Conservation (phyloP, 2,797 vertebrate genomes). For the Notolabrus celidotus region DNA sequence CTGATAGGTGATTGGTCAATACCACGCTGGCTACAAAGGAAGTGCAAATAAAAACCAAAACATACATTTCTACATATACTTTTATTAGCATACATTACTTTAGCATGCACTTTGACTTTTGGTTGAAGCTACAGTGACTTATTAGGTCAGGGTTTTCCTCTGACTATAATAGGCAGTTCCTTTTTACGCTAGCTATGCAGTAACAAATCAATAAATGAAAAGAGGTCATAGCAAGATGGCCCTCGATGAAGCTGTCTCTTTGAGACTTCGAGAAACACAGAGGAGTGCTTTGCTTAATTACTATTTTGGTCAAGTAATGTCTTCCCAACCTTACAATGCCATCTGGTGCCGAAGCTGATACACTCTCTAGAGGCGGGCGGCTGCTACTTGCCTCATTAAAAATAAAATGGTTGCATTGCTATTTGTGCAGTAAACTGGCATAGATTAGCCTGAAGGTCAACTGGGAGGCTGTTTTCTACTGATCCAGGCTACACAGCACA, state of each 20-base stretch:
- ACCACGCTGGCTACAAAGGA: too few relatives aligned
- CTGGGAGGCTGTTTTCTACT: slow-evolving; percentile 37
- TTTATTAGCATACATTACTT: too few relatives aligned
- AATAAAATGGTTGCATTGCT: slow-evolving; percentile 46
- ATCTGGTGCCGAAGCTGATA: slow-evolving; percentile 36
- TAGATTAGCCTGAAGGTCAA: slow-evolving; percentile 44
- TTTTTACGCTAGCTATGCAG: too few relatives aligned
- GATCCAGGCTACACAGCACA: slow-evolving; percentile 2
- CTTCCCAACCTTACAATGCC: slow-evolving; percentile 33
- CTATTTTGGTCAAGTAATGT: slow-evolving; percentile 35
- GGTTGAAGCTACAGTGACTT: too few relatives aligned
- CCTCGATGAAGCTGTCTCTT: slow-evolving; percentile 12
- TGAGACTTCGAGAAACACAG: slow-evolving; percentile 17
- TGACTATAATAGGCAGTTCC: too few relatives aligned
- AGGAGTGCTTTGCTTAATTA: slow-evolving; percentile 42
- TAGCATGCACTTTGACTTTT: too few relatives aligned
- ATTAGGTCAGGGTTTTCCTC: too few relatives aligned
- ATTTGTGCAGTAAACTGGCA: slow-evolving; percentile 48
- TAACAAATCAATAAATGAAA: too few relatives aligned
- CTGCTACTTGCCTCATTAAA: slow-evolving; percentile 46
- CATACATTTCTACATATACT: too few relatives aligned
- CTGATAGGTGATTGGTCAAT: too few relatives aligned
- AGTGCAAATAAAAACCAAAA: too few relatives aligned
- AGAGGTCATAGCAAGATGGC: too few relatives aligned
- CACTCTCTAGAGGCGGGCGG: background rate